A percentile compares a stretch with the other conserved stretches of the same genome.
Conservation (phyloP, 2,113 vertebrate species). For the Corythoichthys haematopterus region DNA sequence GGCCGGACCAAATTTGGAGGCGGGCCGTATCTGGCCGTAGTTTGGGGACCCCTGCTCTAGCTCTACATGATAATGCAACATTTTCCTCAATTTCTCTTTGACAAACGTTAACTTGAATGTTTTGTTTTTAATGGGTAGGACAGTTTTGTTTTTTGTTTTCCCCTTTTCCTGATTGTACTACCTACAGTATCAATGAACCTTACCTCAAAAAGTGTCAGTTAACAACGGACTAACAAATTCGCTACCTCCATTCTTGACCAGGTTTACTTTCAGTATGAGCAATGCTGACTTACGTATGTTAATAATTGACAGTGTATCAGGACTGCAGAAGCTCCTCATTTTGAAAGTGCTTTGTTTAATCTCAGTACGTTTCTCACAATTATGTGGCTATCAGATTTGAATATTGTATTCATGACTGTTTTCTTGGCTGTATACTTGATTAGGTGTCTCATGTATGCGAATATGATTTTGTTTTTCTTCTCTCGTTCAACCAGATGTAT, state of each 20-base stretch:
- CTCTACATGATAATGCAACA: conserved; percentile 53
- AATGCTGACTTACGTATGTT: conserved; percentile 54
- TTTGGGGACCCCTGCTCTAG: conserved; percentile 2
- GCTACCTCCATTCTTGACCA: conserved; percentile 89
- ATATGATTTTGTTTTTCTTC: conserved; percentile 85
- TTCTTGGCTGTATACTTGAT: conserved; percentile 78
- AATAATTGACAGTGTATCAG: conserved; percentile 63
- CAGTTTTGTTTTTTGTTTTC: conserved; percentile 16
- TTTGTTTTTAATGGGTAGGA: conserved; percentile 80
- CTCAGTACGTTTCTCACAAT: conserved; percentile 39
- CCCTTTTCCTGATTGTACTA: conserved; percentile 44
- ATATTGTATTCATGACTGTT: conserved; percentile 84
- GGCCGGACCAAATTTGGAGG: too few relatives aligned
- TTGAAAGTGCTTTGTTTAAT: conserved; percentile 67
- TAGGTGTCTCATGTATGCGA: conserved; percentile 86
- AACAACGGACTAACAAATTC: conserved; percentile 81
- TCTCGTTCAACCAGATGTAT: conserved; percentile 87
- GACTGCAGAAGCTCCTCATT: conserved; percentile 78
- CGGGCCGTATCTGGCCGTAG: too few relatives aligned
- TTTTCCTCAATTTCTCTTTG: conserved; percentile 69
- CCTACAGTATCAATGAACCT: conserved; percentile 57
- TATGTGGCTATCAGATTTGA: conserved; percentile 81
- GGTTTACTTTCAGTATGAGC: conserved; percentile 71
- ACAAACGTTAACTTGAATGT: conserved; percentile 87
- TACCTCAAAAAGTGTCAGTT: conserved; percentile 83